A percentile compares a stretch with the other conserved stretches of the same genome.
These are phyloP conservation scores for Tribolium castaneum DNA, from an alignment of 1,140 invertebrate species.

Conservation along the genomic window DNA sequence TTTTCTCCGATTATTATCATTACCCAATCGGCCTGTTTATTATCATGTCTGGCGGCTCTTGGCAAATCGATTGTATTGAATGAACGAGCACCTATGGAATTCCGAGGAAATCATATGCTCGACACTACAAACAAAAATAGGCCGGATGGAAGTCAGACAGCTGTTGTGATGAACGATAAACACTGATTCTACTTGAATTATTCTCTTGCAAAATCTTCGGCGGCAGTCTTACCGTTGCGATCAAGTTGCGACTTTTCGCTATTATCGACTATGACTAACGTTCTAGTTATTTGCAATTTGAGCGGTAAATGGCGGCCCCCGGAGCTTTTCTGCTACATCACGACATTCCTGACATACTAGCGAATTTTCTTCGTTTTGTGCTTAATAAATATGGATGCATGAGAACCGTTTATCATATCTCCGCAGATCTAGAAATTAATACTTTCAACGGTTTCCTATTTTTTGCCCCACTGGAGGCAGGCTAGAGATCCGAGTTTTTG, in stretches of 20 bases:
- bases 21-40: constrained; percentile 21
- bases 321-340: background rate
- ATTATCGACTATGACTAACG: background rate
- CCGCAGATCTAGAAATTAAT: background rate
- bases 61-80: constrained; percentile 5
- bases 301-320: background rate
- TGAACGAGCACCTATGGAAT: constrained; percentile 13
- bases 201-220: constrained; percentile 23
- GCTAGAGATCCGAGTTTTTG: too few species aligned
- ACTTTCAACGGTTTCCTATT: background rate
- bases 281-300: background rate
- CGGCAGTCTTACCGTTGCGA: background rate
- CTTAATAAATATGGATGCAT: background rate
- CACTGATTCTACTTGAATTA: constrained; percentile 46
- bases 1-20: background rate
- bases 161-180: constrained; percentile 53
- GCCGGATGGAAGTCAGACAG: constrained; percentile 57
- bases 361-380: background rate
- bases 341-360: background rate
- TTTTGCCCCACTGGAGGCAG: background rate
- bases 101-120: constrained; percentile 28
- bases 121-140: constrained; percentile 46
- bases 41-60: background rate
- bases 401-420: background rate
- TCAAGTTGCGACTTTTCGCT: background rate